These are phyloP conservation scores for Agapostemon virescens DNA, from an alignment of 2,888 invertebrate species.

Conservation along the genomic window DNA sequence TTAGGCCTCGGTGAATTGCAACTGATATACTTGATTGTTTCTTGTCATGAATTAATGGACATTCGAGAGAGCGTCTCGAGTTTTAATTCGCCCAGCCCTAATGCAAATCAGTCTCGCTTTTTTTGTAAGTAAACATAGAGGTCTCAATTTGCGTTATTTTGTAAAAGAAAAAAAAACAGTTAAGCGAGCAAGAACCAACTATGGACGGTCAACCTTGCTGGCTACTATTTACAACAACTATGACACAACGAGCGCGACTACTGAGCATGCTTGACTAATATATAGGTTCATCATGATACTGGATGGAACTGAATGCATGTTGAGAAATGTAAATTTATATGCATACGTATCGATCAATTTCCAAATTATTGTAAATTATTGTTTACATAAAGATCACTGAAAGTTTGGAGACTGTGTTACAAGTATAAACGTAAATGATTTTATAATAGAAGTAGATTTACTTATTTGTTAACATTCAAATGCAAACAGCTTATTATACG, in stretches of 20 bases:
- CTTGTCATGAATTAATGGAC: background rate
- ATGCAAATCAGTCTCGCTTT: slow-evolving; percentile 17
- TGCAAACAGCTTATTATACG: background rate
- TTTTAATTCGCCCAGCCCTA: slow-evolving; percentile 54
- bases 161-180: background rate
- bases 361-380: background rate
- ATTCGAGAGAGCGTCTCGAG: background rate
- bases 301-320: slow-evolving; percentile 7
- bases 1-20: slow-evolving; percentile 54
- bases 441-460: background rate
- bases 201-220: slow-evolving; percentile 6
- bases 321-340: background rate
- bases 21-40: background rate
- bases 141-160: slow-evolving; percentile 8
- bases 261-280: slow-evolving; percentile 35
- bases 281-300: slow-evolving; percentile 2
- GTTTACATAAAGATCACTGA: background rate
- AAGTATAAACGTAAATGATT: background rate
- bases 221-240: slow-evolving; percentile 17
- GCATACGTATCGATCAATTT: background rate
- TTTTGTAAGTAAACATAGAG: background rate
- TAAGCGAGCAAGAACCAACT: slow-evolving; percentile 23
- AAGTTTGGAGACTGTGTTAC: background rate
- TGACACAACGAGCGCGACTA: slow-evolving; percentile 17
- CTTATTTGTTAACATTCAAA: slow-evolving; percentile 7